A percentile compares a stretch with the other conserved stretches of the same genome.
Conservation (phyloP, 2,797 vertebrate species). For the Coranthus polyacanthus region DNA sequence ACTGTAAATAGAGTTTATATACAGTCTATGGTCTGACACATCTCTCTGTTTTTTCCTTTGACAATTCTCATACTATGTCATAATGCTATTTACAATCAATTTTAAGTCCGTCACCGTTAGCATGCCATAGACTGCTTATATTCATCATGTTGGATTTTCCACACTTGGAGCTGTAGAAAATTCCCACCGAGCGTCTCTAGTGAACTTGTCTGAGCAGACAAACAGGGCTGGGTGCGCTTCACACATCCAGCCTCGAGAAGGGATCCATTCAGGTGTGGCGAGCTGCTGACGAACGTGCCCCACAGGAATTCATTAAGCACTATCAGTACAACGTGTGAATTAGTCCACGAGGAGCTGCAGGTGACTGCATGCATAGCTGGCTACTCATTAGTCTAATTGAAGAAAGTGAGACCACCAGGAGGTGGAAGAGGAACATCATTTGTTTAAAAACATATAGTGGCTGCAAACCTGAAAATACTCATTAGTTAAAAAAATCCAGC, state of each 20-base stretch:
- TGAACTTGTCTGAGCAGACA: constrained; percentile 2
- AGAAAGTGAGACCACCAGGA: constrained; percentile 3
- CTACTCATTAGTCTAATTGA: constrained; percentile 38
- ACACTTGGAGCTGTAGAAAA: not conserved
- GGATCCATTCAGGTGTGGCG: constrained; percentile 13
- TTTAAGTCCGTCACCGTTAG: not conserved
- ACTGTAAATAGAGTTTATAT: too few species aligned
- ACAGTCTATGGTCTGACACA: not conserved
- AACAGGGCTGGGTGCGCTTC: not conserved
- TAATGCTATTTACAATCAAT: not conserved
- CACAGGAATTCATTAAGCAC: constrained; percentile 48
- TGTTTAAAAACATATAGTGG: not conserved
- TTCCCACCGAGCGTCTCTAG: not conserved
- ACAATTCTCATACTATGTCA: not conserved
- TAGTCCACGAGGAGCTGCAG: constrained; percentile 25
- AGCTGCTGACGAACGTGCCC: constrained; percentile 16
- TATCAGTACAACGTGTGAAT: constrained; percentile 38
- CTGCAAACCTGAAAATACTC: not conserved
- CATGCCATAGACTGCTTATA: too few species aligned
- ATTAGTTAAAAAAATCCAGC: too few species aligned
- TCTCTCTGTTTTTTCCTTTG: not conserved
- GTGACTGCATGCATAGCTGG: constrained; percentile 15
- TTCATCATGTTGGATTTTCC: not conserved
- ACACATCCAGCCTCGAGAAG: not conserved
- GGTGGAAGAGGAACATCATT: not conserved